Evolutionary conservation across 2,113 vertebrate species (phyloP), one percentile per base, ranked within the genome.

Genomic region (Camelus bactrianus): DNA sequence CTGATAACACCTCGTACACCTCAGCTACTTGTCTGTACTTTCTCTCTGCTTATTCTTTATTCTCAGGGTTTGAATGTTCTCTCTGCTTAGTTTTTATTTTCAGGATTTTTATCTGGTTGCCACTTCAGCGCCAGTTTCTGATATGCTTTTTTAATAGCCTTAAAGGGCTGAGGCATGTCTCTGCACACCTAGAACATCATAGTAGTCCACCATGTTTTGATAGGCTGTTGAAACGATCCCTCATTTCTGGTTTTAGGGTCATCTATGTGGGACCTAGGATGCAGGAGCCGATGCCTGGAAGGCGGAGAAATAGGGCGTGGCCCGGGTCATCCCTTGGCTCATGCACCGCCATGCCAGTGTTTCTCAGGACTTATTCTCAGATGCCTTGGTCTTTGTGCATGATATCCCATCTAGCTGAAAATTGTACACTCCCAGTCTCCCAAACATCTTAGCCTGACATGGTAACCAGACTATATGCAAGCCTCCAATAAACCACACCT

Each of bases 21-120:
- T 99, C 99, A 32, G 99, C 99, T 94, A 99, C 98, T 98, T 99
- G 99, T 97, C 99, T 99, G 97, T 99, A 99, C 60, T 97, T 99
- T 64, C 56, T 98, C 95, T 99, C 99, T 2, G 99, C 99, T 91
- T 99, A 99, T 4, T 99, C 99, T 98, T 99, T 99, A 95, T 99
- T 99, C 85, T 99, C 99, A 42, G 99, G 99, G 97, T 99, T 99
- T 98, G 38, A 42, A 42, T 4, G 38, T 99, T 64, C 56, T 98
- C 95, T 99, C 99, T 2, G 99, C 99, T 91, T 99, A 99, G 4
- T 99, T 99, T 98, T 99, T 99, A 95, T 99, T 99, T 83, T 99
- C 99, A 42, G 99, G 99, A 97, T 99, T 99, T 98, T 99, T 99
- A 98, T 99, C 99, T 73, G 99, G 99, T 91, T 99, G 99, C 99